Base-by-base conservation (phyloP, 2,797 vertebrate species). In the Rhinoraja longicauda region DNA sequence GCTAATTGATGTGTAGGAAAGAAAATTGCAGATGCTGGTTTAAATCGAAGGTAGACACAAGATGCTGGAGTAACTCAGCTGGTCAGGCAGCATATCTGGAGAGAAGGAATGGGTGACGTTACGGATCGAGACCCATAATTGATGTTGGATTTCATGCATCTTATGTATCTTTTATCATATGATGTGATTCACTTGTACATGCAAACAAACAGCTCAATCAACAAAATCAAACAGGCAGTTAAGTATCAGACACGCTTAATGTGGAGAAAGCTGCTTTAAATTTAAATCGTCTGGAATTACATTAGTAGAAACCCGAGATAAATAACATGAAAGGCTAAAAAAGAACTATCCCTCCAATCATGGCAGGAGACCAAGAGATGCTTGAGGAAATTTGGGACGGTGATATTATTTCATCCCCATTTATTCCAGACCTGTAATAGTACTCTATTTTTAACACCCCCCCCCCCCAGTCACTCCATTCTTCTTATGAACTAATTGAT, bases 191-290 rank as follows among this genome's bases (percentile, higher is more conserved):
- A 19, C 70, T 90, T 90, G n/a, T 19, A 32, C 7, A 21, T 15
- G 15, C 36, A 21, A 90, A 70, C 59, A 64, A 90, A 67, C 57
- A 67, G 45, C n/a, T 2, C 3, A 15, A 32, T 79, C 36, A 45
- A 82, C 24, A 29, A 29, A 64, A 32, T 70, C 53, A 24, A 82
- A 57, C 8, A 82, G 24, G 12, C n/a, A 5, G 15, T 64, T 29
- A 64, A 0, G 29, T n/a, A 64, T 64, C 19, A 13, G 59, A n/a
- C 59, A 86, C 32, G n/a, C 53, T 19, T 64, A 19, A 64, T 32
- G 19, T 64, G 84, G n/a, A 32, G 84, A 88, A 88, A 88, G 57
- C 59, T 19, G n/a, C 15, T 88, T 88, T 88, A 88, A 32, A 64
- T 17, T 88, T 88, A 88, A 72, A 67, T 88, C 13, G 21, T 2